phyloP scores from a whole-genome alignment of 2,888 invertebrate genomes.

The Xestobium rufovillosum region DNA sequence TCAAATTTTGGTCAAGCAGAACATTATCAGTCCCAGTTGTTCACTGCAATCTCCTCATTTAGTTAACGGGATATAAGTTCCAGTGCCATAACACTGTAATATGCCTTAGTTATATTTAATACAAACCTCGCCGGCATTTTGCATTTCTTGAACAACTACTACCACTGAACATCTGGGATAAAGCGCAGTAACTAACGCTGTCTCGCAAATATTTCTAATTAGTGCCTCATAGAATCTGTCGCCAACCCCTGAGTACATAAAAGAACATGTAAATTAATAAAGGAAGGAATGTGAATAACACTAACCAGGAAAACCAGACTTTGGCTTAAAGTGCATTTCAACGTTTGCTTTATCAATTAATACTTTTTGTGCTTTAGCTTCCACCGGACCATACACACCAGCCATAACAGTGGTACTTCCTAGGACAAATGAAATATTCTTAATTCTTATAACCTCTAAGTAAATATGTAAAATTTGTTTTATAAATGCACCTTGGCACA shows the following conservation, averaged over 20 bases:
- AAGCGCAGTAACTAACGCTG: constrained; percentile 59
- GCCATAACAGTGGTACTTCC: constrained; percentile 72
- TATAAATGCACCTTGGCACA: constrained; percentile 67
- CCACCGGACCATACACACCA: constrained; percentile 76
- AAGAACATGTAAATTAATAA: not conserved
- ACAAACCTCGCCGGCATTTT: constrained; percentile 78
- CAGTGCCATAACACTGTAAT: too few relatives aligned
- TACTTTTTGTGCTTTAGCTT: constrained; percentile 68
- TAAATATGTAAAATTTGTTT: not conserved
- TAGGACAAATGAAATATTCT: constrained; percentile 40
- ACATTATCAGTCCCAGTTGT: too few relatives aligned
- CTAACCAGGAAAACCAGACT: constrained; percentile 62
- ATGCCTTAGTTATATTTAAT: constrained; percentile 29
- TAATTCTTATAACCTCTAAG: constrained; percentile 6
- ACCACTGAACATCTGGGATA: constrained; percentile 76
- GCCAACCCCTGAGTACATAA: constrained; percentile 44
- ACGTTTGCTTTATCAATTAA: constrained; percentile 71
- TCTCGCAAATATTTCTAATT: constrained; percentile 69
- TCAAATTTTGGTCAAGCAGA: too few relatives aligned
- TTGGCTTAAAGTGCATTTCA: constrained; percentile 70
- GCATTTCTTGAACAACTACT: constrained; percentile 78
- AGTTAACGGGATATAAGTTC: too few relatives aligned
- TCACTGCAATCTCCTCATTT: too few relatives aligned
- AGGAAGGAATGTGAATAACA: not conserved
- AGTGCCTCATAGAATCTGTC: constrained; percentile 69